Evolutionary conservation across 2,113 vertebrate genomes (phyloP).

Genomic region (Corvus hawaiiensis): DNA sequence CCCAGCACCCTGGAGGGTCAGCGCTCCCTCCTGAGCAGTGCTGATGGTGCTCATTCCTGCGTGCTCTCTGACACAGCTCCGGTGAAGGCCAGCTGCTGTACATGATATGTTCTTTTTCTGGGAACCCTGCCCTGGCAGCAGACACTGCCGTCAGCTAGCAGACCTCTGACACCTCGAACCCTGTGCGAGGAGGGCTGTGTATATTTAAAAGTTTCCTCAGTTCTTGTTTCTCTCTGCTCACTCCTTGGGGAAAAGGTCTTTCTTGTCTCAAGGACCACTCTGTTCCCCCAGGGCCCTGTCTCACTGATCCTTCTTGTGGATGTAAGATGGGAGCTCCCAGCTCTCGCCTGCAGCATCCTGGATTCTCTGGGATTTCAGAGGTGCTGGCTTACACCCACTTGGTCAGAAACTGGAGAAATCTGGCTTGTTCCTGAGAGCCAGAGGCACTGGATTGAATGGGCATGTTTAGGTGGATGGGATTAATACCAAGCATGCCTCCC

Average conservation of each 20-base stretch:
- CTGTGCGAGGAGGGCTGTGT: not conserved
- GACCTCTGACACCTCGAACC: not conserved
- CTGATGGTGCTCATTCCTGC: constrained; percentile 47
- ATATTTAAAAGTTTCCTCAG: not conserved
- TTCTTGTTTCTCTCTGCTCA: not conserved
- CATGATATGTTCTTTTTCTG: constrained; percentile 23
- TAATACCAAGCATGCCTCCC: not conserved
- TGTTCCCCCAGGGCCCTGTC: not conserved
- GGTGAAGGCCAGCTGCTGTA: not conserved
- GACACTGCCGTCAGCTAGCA: not conserved
- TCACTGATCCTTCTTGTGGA: rapidly evolving
- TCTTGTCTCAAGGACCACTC: not conserved
- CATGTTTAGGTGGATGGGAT: not conserved
- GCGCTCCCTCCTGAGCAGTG: not conserved
- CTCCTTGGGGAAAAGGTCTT: not conserved
- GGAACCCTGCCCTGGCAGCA: constrained; percentile 20
- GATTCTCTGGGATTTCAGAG: not conserved
- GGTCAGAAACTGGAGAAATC: not conserved
- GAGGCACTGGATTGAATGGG: not conserved
- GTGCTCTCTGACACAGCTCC: not conserved
- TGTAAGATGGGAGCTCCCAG: not conserved
- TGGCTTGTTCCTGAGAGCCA: not conserved
- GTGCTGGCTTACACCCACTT: not conserved
- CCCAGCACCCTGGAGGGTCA: rapidly evolving
- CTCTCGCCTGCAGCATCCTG: not conserved